Evolutionary conservation across 2,797 vertebrate genomes (phyloP), one percentile per base, ranked within the genome.

Genomic region (Anniella stebbinsi): DNA sequence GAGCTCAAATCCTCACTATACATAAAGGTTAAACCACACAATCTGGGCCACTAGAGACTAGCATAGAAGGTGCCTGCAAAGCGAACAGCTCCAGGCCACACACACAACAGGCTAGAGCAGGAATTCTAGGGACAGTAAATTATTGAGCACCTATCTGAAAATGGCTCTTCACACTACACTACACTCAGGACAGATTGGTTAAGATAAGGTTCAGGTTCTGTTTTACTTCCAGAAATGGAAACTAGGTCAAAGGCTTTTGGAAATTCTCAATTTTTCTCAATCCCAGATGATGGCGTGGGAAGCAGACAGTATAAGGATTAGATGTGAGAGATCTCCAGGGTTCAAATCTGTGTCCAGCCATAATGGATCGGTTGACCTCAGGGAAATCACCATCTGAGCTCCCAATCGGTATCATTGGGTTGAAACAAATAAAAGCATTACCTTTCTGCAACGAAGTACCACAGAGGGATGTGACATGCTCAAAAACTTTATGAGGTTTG

Each of bases 31-130:
- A 45, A 83, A 57, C 54, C 36, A 33, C 15, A 4, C 48, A 23
- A 75, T 67, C 41, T 1, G 11, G 11, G 70, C 36, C 63, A 72
- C 1, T 11, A 67, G 28, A 66, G 86, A 1, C 13, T 8, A 41
- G 33, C 15, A 25, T 38, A 67, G 91, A 69, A 23, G 66, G 45
- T 88, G 76, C 91, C 85, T 95, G 92, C 95, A 69, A 70, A 87
- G 88, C 10, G 2, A 30, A 57, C 73, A 66, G 28, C 12, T 25
- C 11, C 8, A 30, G 2, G 6, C n/a, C 12, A 54, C 67, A 54
- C 41, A 51, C 48, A 54, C 4, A 28, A 41, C 48, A 48, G 89
- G 48, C 90, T 76, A 86, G 0, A 60, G 38, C 25, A 15, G 45
- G 77, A 86, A 76, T 36, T 5, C 17, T 81, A 41, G 38, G 33